Conservation (phyloP, 2,888 invertebrate genomes). For the Anarsia innoxiella region DNA sequence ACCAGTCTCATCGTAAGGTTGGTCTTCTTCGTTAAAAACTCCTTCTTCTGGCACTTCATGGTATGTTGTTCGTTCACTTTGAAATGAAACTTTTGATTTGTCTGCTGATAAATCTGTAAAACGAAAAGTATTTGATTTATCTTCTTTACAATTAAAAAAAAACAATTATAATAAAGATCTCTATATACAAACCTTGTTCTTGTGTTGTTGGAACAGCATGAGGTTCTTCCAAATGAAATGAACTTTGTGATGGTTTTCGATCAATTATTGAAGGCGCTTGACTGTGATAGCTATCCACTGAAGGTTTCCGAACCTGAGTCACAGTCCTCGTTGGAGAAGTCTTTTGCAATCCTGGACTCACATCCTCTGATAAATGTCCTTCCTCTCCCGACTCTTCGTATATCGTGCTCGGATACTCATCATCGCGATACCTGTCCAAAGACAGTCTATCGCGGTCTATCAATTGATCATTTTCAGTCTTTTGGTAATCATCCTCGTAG, state of each 20-base stretch:
- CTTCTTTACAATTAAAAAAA: too few relatives aligned
- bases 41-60: slow-evolving; percentile 60
- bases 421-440: slow-evolving; percentile 62
- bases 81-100: slow-evolving; percentile 60
- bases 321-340: slow-evolving; percentile 57
- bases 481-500: slow-evolving; percentile 71
- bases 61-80: slow-evolving; percentile 57
- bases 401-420: slow-evolving; percentile 58
- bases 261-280: slow-evolving; percentile 61
- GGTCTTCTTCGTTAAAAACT: slow-evolving; percentile 40
- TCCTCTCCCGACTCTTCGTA: slow-evolving; percentile 52
- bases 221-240: slow-evolving; percentile 75
- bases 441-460: slow-evolving; percentile 51
- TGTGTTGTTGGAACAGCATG: slow-evolving; percentile 53
- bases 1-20: slow-evolving; percentile 47
- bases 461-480: slow-evolving; percentile 68
- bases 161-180: not conserved
- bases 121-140: too few relatives aligned
- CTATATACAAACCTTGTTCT: slow-evolving; percentile 38
- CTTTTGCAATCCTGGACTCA: slow-evolving; percentile 50
- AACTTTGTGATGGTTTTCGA: slow-evolving; percentile 66
- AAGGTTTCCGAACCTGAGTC: slow-evolving; percentile 55
- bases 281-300: slow-evolving; percentile 64
- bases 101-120: slow-evolving; percentile 46
- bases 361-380: slow-evolving; percentile 46